These are phyloP conservation scores for Otolemur garnettii DNA, from an alignment of 2,113 vertebrate species.

Conservation along the genomic window DNA sequence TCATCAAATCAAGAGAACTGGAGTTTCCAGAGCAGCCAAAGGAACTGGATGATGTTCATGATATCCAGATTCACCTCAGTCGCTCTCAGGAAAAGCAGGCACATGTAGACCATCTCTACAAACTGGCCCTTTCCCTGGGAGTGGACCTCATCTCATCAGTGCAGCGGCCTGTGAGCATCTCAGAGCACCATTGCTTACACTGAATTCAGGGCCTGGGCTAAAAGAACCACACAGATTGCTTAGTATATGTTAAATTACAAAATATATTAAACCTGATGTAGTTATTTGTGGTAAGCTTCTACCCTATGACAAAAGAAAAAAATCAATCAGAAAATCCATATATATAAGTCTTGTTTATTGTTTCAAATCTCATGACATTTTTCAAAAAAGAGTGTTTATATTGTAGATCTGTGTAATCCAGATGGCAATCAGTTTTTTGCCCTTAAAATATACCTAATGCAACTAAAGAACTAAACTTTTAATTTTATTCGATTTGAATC, in stretches of 20 bases:
- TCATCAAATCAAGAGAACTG: conserved; percentile 87
- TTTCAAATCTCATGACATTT: conserved; percentile 1
- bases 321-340: neutral
- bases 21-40: conserved; percentile 78
- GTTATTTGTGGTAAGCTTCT: neutral
- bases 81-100: conserved; percentile 86
- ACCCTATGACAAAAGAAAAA: neutral
- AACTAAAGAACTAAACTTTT: conserved; percentile 33
- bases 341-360: conserved; percentile 1
- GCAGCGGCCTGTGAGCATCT: conserved; percentile 88
- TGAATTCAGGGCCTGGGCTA: neutral
- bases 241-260: neutral
- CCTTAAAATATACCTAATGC: conserved; percentile 27
- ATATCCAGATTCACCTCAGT: conserved; percentile 82
- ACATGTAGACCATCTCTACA: conserved; percentile 87
- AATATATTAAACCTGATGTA: neutral
- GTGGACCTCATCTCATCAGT: conserved; percentile 90
- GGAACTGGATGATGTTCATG: conserved; percentile 73
- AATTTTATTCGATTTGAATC: conserved; percentile 40
- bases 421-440: neutral
- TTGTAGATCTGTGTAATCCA: neutral
- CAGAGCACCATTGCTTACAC: neutral
- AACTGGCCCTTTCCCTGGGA: conserved; percentile 87
- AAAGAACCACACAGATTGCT: neutral
- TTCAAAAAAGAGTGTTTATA: neutral